These are phyloP conservation scores for Apantesis nais DNA, from an alignment of 2,888 invertebrate genomes.

Conservation along the genomic window DNA sequence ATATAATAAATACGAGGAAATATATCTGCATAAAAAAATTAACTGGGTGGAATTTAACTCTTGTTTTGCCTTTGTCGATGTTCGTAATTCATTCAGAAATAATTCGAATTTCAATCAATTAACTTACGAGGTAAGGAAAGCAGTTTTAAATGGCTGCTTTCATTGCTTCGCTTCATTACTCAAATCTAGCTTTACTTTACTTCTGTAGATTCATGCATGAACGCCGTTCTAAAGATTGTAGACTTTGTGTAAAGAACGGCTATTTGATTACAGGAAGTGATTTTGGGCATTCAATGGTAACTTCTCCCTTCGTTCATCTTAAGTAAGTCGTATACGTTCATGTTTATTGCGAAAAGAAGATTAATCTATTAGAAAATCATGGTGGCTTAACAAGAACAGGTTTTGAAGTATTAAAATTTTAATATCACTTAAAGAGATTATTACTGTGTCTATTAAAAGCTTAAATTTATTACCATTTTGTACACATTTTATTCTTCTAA, in stretches of 20 bases:
- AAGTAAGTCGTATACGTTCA: neutral
- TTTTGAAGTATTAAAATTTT: neutral
- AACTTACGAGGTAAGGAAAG: neutral
- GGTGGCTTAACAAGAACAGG: neutral
- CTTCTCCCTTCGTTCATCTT: slow-evolving; percentile 16
- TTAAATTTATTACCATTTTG: neutral
- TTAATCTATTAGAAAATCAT: neutral
- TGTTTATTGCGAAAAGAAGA: neutral
- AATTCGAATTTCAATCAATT: neutral
- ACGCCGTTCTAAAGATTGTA: slow-evolving; percentile 6
- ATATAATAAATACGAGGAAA: too few species aligned
- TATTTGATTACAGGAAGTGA: slow-evolving; percentile 42
- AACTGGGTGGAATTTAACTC: too few species aligned
- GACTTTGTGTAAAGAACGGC: slow-evolving; percentile 22
- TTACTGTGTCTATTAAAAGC: too few species aligned
- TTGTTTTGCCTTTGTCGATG: too few species aligned
- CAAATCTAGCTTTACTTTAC: slow-evolving; percentile 14
- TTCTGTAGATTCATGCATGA: slow-evolving; percentile 20
- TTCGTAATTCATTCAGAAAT: neutral
- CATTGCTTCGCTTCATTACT: neutral
- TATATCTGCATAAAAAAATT: too few species aligned
- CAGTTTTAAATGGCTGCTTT: neutral
- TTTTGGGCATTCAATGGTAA: slow-evolving; percentile 32
- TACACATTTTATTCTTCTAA: neutral
- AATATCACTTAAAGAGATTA: too few species aligned